Conservation (phyloP, 2,113 vertebrate species). For the Apeltes quadracus region DNA sequence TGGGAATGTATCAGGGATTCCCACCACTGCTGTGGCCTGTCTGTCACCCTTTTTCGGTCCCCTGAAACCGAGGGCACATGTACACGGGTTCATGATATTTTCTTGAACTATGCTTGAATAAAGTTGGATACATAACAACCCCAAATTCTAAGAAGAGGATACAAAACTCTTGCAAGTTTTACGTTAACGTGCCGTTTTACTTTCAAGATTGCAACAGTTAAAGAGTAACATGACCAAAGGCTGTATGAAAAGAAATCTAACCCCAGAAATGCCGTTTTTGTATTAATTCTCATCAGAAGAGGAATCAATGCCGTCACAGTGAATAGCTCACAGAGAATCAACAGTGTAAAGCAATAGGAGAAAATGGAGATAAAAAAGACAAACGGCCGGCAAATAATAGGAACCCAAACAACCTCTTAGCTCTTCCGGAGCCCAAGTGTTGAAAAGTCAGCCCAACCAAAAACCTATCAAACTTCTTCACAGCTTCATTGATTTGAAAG, state of each 20-base stretch:
- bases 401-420: constrained; percentile 31
- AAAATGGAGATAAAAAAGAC: not conserved
- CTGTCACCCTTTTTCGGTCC: constrained; percentile 25
- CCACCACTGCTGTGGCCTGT: constrained; percentile 12
- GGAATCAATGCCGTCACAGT: constrained; percentile 23
- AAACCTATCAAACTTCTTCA: constrained; percentile 60
- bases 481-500: constrained; percentile 57
- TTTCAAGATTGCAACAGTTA: not conserved
- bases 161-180: not conserved
- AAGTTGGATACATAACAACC: not conserved
- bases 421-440: constrained; percentile 38
- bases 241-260: not conserved
- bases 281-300: constrained; percentile 9
- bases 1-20: constrained; percentile 43
- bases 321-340: constrained; percentile 38
- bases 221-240: not conserved
- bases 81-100: constrained; percentile 11
- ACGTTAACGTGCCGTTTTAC: not conserved
- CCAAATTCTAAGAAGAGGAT: not conserved
- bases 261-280: constrained; percentile 3
- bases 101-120: not conserved
- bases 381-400: constrained; percentile 31
- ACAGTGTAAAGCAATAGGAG: constrained; percentile 2
- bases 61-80: constrained; percentile 2
- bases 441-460: constrained; percentile 50